phyloP scores from a whole-genome alignment of 2,113 vertebrate species.

The Vulpes ferrilata region DNA sequence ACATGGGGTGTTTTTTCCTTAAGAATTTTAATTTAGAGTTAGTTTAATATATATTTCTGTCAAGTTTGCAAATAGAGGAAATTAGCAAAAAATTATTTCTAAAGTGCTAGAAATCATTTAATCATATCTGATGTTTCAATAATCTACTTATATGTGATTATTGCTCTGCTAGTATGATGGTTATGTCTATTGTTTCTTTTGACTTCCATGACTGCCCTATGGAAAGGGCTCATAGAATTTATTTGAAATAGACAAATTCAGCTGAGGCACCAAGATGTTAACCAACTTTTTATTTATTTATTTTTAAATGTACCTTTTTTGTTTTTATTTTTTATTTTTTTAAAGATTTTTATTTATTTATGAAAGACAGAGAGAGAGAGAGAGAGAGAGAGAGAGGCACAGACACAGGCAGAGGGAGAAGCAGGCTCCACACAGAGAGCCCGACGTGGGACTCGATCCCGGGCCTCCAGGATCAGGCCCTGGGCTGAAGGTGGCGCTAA shows the following conservation, averaged over 20 bases:
- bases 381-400: too few species aligned
- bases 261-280: not conserved
- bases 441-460: too few species aligned
- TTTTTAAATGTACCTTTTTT: too few species aligned
- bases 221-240: not conserved
- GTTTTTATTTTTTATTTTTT: too few species aligned
- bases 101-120: not conserved
- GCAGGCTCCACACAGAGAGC: too few species aligned
- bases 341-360: too few species aligned
- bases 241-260: conserved; percentile 38
- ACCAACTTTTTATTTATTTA: not conserved
- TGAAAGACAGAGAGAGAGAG: too few species aligned
- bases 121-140: not conserved
- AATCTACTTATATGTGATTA: not conserved
- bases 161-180: not conserved
- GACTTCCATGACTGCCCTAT: not conserved
- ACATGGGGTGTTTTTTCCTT: not conserved
- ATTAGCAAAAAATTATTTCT: not conserved
- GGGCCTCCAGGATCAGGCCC: too few species aligned
- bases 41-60: not conserved
- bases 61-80: conserved; percentile 40
- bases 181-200: not conserved
- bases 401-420: too few species aligned
- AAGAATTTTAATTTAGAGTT: conserved; percentile 35
- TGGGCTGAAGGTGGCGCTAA: too few species aligned